Evolutionary conservation across 2,113 vertebrate species (phyloP).

Genomic region (Microtus oregoni): DNA sequence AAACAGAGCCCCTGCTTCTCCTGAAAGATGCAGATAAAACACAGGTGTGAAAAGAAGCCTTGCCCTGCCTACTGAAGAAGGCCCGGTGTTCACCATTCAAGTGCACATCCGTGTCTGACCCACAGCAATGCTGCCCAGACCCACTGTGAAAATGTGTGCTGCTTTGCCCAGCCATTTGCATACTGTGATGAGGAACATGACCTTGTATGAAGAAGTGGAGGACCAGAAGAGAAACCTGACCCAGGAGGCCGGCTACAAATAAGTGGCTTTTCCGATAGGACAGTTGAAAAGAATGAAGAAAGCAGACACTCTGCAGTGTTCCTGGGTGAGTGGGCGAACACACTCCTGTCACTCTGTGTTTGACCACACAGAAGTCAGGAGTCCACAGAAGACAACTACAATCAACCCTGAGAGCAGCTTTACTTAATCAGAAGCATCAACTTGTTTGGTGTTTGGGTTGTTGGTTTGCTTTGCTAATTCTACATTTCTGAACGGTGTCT

Average conservation of each 20-base stretch:
- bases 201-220: background rate
- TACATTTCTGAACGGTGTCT: background rate
- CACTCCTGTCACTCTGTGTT: background rate
- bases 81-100: background rate
- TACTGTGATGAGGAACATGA: background rate
- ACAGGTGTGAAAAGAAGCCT: background rate
- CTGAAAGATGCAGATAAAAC: background rate
- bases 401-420: background rate
- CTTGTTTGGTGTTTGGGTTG: background rate
- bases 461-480: background rate
- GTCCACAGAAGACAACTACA: background rate
- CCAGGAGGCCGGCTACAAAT: background rate
- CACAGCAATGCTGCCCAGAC: background rate
- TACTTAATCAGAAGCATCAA: background rate
- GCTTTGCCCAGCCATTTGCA: slow-evolving; percentile 13
- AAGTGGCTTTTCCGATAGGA: background rate
- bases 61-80: background rate
- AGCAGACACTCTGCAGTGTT: background rate
- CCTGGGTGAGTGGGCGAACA: background rate
- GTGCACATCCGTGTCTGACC: fast-evolving
- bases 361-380: background rate
- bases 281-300: background rate
- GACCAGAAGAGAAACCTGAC: background rate
- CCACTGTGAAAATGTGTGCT: background rate
- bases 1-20: background rate